These are phyloP conservation scores for Brachyhypopomus occidentalis DNA, from an alignment of 2,113 vertebrate species.

Conservation along the genomic window DNA sequence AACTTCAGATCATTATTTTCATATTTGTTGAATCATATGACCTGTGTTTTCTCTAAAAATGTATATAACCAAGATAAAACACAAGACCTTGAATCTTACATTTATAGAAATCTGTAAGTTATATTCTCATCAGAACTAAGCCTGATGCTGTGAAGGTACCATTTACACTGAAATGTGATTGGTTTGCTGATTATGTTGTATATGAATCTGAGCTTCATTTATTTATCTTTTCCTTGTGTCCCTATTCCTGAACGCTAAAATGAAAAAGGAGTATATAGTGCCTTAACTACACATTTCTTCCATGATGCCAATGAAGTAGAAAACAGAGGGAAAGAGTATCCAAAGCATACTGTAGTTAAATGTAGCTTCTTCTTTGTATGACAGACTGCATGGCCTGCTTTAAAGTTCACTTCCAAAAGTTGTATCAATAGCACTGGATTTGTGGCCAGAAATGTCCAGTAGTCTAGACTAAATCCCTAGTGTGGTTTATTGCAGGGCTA, in stretches of 20 bases:
- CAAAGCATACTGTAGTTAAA: background rate
- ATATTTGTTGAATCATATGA: too few relatives aligned
- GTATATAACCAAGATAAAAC: too few relatives aligned
- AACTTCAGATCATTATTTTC: too few relatives aligned
- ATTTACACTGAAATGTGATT: background rate
- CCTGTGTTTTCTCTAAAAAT: too few relatives aligned
- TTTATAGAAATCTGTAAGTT: background rate
- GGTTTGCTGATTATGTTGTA: too few relatives aligned
- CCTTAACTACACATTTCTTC: constrained; percentile 66
- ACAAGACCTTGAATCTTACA: background rate
- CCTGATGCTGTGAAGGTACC: background rate
- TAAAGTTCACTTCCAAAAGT: background rate
- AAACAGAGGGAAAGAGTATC: constrained; percentile 26
- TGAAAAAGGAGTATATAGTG: constrained; percentile 50
- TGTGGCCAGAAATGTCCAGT: background rate
- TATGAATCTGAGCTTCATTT: too few relatives aligned
- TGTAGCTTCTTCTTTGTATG: constrained; percentile 18
- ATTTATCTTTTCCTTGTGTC: too few relatives aligned
- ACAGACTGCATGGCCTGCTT: background rate
- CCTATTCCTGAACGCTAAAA: background rate
- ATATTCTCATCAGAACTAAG: background rate
- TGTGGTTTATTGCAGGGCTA: background rate
- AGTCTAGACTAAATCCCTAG: background rate
- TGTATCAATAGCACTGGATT: background rate
- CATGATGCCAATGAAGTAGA: constrained; percentile 42